Evolutionary conservation across 1,140 invertebrate species (phyloP).

Genomic region (Drosophila burlai): DNA sequence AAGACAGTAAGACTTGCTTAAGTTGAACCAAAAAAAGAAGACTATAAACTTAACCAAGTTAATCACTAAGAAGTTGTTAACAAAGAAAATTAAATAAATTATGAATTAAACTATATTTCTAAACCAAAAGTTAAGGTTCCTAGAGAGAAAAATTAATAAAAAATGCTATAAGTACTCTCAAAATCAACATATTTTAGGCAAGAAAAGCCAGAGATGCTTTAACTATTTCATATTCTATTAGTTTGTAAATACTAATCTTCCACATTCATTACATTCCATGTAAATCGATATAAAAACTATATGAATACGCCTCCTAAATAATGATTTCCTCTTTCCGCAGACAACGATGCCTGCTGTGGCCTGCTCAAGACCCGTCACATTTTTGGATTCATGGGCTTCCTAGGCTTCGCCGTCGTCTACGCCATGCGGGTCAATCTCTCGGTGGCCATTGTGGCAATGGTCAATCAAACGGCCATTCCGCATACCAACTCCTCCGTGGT

Average conservation of each 20-base stretch:
- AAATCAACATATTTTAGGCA: not conserved
- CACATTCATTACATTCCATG: not conserved
- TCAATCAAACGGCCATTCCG: slow-evolving; percentile 90
- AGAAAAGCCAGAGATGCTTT: not conserved
- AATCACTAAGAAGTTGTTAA: not conserved
- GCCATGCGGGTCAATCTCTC: slow-evolving; percentile 96
- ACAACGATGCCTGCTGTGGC: slow-evolving; percentile 3
- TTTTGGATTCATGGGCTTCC: slow-evolving; percentile 92
- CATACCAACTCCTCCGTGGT: slow-evolving; percentile 86
- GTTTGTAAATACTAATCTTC: not conserved
- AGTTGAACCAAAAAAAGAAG: not conserved
- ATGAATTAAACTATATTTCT: not conserved
- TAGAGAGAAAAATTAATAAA: not conserved
- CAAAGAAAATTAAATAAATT: too few relatives aligned
- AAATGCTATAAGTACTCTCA: not conserved
- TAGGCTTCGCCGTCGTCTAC: slow-evolving; percentile 94
- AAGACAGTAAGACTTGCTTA: not conserved
- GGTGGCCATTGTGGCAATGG: slow-evolving; percentile 97
- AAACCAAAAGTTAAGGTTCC: not conserved
- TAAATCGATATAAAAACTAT: not conserved
- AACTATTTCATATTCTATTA: not conserved
- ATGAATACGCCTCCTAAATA: slow-evolving; percentile 26
- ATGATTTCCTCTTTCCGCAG: not conserved
- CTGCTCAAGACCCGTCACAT: slow-evolving; percentile 89
- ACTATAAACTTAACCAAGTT: not conserved